These are phyloP conservation scores for Tetragonula clypearis DNA, from an alignment of 1,140 invertebrate genomes.

Conservation along the genomic window DNA sequence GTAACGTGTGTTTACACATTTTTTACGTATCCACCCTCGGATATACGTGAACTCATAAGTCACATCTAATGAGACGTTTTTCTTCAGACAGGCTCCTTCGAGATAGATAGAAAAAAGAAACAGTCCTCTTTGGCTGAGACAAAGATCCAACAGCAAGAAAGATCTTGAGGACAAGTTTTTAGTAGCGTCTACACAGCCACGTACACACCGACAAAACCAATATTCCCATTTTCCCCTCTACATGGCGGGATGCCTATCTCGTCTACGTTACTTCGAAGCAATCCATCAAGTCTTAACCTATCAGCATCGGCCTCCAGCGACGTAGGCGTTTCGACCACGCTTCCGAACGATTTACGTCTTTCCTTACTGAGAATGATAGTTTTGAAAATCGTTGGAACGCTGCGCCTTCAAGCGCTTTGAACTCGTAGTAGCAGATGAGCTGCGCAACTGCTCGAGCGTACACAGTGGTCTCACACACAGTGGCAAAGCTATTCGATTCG, in stretches of 20 bases:
- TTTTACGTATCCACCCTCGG: background rate
- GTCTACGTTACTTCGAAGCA: background rate
- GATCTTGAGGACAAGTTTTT: background rate
- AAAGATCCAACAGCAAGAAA: background rate
- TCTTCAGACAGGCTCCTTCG: background rate
- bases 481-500: background rate
- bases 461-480: too few relatives aligned
- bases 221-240: background rate
- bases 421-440: too few relatives aligned
- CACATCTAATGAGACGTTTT: background rate
- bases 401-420: background rate
- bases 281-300: background rate
- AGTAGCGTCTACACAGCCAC: too few relatives aligned
- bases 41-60: background rate
- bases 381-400: background rate
- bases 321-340: too few relatives aligned
- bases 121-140: background rate
- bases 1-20: background rate
- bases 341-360: background rate
- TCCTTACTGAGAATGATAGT: background rate
- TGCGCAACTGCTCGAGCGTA: too few relatives aligned
- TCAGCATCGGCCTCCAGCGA: background rate
- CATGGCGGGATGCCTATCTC: too few relatives aligned
- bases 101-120: background rate
- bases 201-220: too few relatives aligned